Evolutionary conservation across 2,113 vertebrate species (phyloP).

Genomic region (Nipponia nippon): DNA sequence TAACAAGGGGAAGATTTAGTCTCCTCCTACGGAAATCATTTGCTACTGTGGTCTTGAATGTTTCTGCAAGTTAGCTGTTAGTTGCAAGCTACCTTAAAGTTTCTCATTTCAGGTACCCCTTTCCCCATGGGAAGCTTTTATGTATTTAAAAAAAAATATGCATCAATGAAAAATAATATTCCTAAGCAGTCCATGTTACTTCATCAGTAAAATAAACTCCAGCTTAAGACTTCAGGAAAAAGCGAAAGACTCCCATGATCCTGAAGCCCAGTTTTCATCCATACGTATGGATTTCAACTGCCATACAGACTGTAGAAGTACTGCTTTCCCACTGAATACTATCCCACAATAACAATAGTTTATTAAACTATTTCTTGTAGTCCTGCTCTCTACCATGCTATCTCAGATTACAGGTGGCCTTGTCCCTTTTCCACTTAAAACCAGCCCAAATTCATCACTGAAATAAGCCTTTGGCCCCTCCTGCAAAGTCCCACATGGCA

Average conservation of each 20-base stretch:
- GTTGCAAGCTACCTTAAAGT: neutral
- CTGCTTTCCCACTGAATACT: neutral
- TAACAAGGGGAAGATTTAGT: neutral
- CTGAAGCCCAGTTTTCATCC: neutral
- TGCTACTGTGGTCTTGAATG: neutral
- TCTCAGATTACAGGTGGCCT: neutral
- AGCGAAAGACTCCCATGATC: accelerated
- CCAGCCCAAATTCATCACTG: neutral
- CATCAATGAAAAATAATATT: neutral
- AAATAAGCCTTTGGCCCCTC: neutral
- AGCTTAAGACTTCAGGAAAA: neutral
- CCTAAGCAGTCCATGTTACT: neutral
- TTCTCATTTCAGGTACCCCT: neutral
- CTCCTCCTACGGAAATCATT: neutral
- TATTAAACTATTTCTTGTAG: neutral
- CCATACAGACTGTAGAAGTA: neutral
- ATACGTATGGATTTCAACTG: accelerated
- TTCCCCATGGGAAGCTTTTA: neutral
- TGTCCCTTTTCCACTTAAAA: neutral
- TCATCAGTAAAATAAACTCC: neutral
- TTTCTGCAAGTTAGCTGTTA: neutral
- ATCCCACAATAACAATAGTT: neutral
- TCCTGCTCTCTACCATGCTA: neutral
- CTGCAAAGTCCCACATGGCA: accelerated
- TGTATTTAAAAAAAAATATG: neutral